Percentiles rank a stretch among this genome's conserved stretches.
phyloP scores from a whole-genome alignment of 2,888 invertebrate species.

The Drosophila mimica region DNA sequence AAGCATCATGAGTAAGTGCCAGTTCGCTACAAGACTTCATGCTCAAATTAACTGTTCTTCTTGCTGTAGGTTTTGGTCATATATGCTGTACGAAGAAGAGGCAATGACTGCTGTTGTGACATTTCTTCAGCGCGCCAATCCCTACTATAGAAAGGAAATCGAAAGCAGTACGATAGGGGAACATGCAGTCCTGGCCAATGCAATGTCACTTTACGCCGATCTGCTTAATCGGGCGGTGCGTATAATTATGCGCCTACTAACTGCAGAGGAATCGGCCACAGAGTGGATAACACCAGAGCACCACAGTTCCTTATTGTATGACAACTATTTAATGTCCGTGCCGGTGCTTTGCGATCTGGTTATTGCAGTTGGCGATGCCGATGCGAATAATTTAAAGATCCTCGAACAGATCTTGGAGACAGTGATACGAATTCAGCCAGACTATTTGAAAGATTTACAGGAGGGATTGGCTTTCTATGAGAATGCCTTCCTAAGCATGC shows the following conservation, averaged over 20 bases:
- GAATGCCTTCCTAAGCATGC: slow-evolving; percentile 85
- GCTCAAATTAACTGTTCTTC: not conserved
- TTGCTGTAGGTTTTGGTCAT: slow-evolving; percentile 89
- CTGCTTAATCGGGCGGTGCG: slow-evolving; percentile 89
- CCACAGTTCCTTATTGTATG: slow-evolving; percentile 90
- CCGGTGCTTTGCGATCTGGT: slow-evolving; percentile 93
- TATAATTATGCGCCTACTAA: slow-evolving; percentile 91
- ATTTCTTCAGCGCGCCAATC: slow-evolving; percentile 91
- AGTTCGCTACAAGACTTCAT: not conserved
- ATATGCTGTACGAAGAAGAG: slow-evolving; percentile 88
- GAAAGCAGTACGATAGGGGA: not conserved
- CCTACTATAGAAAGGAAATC: slow-evolving; percentile 88
- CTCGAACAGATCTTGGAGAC: slow-evolving; percentile 88
- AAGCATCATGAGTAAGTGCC: slow-evolving; percentile 86
- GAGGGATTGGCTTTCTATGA: slow-evolving; percentile 86
- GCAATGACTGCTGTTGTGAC: slow-evolving; percentile 89
- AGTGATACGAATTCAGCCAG: slow-evolving; percentile 87
- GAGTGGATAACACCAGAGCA: slow-evolving; percentile 88
- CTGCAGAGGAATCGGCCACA: slow-evolving; percentile 91
- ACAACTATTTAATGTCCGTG: slow-evolving; percentile 92
- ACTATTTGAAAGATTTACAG: slow-evolving; percentile 88
- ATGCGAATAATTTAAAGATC: slow-evolving; percentile 87
- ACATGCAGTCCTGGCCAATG: slow-evolving; percentile 84
- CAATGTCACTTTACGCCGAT: slow-evolving; percentile 86
- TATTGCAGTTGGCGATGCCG: slow-evolving; percentile 89